Evolutionary conservation across 2,113 vertebrate species (phyloP), one percentile per base, ranked within the genome.

Genomic region (Mormyrus iriodes): DNA sequence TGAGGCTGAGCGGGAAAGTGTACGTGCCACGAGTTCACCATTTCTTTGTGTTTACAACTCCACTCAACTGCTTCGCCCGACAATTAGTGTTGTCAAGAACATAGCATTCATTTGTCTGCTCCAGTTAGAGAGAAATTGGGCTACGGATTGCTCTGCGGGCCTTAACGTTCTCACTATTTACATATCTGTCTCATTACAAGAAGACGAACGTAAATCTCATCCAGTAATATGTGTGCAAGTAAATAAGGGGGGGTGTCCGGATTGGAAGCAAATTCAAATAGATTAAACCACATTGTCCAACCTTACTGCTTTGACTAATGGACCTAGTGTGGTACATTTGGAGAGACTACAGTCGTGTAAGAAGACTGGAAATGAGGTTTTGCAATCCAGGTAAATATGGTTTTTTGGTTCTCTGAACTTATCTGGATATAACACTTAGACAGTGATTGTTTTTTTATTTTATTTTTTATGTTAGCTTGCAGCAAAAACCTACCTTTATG

Each of bases 21-120:
- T 13, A 19, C 2, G 52, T 39, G 85, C 35, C 15, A 0, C 13
- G 0, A 39, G 15, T 27, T 87, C 35, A 42, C 9, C 27, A 12
- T 87, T 39, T 88, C 52, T 13, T 2, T 27, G 86, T 88, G 55
- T 44, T 61, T 61, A 12, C 15, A 24, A 44, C 17, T 24, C 13
- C 46, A 21, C 12, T 65, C 58, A 65, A 46, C 42, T 61, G 24
- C 24, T n/a, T 69, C n/a, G n/a, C 46, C 44, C n/a, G 3, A 13
- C 83, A 85, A 51, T 85, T 85, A 85, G 83, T n/a, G 0, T 13
- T 6, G 83, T 85, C 46, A 85, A 85, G 48, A 85, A 51, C 48
- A 51, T 85, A 48, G 44, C 48, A 49, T 51, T 85, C 83, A 85
- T 85, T 85, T 85, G 83, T 86, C 85, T 35, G 51, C 85, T 55